Percentiles rank a stretch among this genome's conserved stretches.
phyloP scores from a whole-genome alignment of 2,888 invertebrate genomes.

The Flexamia atlantica region DNA sequence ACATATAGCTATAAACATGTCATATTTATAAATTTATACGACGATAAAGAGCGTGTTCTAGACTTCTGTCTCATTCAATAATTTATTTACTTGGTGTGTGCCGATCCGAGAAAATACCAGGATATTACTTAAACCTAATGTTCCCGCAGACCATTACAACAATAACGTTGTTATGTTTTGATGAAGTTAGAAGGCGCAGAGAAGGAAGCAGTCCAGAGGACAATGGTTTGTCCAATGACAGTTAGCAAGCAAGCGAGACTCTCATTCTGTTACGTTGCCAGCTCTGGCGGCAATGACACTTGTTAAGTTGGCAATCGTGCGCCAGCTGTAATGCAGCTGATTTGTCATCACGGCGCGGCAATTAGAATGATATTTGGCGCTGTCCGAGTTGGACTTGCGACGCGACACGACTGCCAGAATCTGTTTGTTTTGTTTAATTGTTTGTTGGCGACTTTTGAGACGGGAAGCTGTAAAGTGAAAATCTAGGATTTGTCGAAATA shows the following conservation, averaged over 20 bases:
- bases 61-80: no score
- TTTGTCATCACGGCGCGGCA: conserved; percentile 45
- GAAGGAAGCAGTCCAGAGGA: not conserved
- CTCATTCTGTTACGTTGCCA: not conserved
- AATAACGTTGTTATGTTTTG: conserved; percentile 11
- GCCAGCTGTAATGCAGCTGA: conserved; percentile 36
- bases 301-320: conserved; percentile 22
- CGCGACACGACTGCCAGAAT: conserved; percentile 31
- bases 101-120: no score
- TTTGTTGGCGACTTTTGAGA: conserved; percentile 22
- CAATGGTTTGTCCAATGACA: conserved; percentile 5
- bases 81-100: no score
- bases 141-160: not conserved
- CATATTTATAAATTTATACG: no score
- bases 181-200: not conserved
- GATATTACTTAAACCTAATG: not conserved
- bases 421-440: conserved; percentile 40
- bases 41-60: no score
- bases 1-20: no score
- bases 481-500: no score
- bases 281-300: conserved; percentile 22
- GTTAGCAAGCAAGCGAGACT: not conserved
- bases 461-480: not conserved
- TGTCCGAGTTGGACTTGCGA: not conserved
- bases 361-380: conserved; percentile 56